Base-by-base conservation (phyloP, 2,888 invertebrate genomes). In the Holacanthella duospinosa region DNA sequence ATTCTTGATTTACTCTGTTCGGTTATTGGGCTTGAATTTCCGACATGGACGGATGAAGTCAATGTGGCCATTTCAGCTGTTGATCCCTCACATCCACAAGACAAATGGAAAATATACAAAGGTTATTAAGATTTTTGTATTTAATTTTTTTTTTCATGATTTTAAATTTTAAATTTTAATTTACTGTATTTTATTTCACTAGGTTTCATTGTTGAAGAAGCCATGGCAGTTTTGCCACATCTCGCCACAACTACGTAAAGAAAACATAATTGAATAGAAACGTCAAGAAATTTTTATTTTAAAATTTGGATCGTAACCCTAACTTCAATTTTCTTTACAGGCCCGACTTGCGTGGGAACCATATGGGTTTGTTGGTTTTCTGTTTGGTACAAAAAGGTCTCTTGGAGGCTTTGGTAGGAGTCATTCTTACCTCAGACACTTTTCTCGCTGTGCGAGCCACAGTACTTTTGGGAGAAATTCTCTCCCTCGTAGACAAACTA, bases 31-130 rank as follows among this genome's bases (percentile, higher is more conserved):
- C 79, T 95, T 69, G 88, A 89, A 54, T 85, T 91, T 76, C 93
- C 93, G 0, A 87, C 87, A 74, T 94, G 93, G 93, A 92, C 93
- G 1, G 92, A 92, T 74, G 93, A 95, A 77, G 87, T 93, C 73
- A 86, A 87, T 55, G 87, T 89, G 44, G 94, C 94, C 1, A 78
- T 95, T 68, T 85, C 87, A 69, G 90, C 91, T 48, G 86, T 93
- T 66, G 92, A 94, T 82, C 91, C 92, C 2, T 87, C 88, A 27
- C 77, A 79, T 55, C 78, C 80, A 68, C 80, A 86, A 77, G 89
- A 93, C 69, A 82, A 86, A 1, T 96, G 94, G 93, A 84, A 89
- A 72, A 79, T 96, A 28, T 86, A 86, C 73, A 93, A 94, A 77
- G 95, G 48, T 48, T 16, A 48, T 9, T 36, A 36, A 36, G 36